phyloP scores from a whole-genome alignment of 2,888 invertebrate species.

The Spisula subtruncata region DNA sequence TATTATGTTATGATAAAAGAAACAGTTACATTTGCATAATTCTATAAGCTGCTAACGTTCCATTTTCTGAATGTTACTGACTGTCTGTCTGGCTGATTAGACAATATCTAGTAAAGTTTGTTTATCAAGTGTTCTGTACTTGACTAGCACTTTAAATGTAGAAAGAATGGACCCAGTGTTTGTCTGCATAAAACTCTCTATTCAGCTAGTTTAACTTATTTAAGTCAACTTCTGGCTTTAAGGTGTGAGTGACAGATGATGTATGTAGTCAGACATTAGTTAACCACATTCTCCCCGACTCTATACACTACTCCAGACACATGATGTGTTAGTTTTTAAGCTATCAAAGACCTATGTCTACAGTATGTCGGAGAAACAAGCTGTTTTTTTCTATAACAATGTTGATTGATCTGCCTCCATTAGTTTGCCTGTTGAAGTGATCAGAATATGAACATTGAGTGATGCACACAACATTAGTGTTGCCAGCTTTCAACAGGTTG shows the following conservation, averaged over 20 bases:
- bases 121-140: not conserved
- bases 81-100: not conserved
- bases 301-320: not conserved
- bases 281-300: constrained; percentile 4
- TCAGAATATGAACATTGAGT: constrained; percentile 7
- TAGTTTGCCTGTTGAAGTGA: not conserved
- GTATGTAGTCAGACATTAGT: constrained; percentile 12
- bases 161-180: not conserved
- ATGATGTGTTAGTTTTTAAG: not conserved
- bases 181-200: not conserved
- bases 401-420: constrained; percentile 19
- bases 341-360: constrained; percentile 33
- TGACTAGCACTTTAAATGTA: not conserved
- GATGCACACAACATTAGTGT: constrained; percentile 15
- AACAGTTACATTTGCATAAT: too few species aligned
- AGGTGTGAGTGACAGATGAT: not conserved
- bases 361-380: not conserved
- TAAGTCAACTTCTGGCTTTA: not conserved
- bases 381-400: not conserved
- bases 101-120: not conserved
- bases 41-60: too few species aligned
- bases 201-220: not conserved
- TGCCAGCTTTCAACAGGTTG: constrained; percentile 21
- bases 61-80: not conserved
- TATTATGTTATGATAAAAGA: too few species aligned